Conservation (phyloP, 2,888 invertebrate genomes). For the Drosophila anomalata region DNA sequence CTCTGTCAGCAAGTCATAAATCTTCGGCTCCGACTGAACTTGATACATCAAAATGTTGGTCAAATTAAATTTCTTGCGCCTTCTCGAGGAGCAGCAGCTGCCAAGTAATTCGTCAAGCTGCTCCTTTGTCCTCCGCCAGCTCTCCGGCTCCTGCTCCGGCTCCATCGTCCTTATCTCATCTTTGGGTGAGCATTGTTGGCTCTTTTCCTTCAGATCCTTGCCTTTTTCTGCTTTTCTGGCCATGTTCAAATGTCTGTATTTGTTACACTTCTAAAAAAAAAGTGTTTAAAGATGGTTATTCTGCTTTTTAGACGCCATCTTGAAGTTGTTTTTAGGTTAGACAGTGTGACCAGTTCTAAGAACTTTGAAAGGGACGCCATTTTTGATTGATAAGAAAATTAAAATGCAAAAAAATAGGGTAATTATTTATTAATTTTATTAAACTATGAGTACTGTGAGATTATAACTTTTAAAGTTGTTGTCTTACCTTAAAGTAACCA, state of each 20-base stretch:
- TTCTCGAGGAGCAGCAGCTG: slow-evolving; percentile 34
- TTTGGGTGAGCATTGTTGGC: slow-evolving; percentile 45
- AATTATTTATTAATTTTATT: too few species aligned
- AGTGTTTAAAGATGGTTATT: neutral
- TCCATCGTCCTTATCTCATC: slow-evolving; percentile 11
- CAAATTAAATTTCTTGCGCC: slow-evolving; percentile 65
- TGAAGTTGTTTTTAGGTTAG: neutral
- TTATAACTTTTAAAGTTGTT: too few species aligned
- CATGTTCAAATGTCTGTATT: slow-evolving; percentile 2
- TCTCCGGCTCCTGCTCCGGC: neutral
- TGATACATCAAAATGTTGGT: slow-evolving; percentile 57
- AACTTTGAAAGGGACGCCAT: neutral
- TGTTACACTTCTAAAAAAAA: neutral
- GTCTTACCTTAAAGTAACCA: too few species aligned
- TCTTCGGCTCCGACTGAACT: slow-evolving; percentile 39
- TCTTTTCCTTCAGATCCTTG: slow-evolving; percentile 1
- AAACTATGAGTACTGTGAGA: too few species aligned
- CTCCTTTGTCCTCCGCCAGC: slow-evolving; percentile 46
- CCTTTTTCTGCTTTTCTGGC: slow-evolving; percentile 1
- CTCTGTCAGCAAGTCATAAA: slow-evolving; percentile 55
- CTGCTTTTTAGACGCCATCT: neutral
- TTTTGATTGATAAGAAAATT: too few species aligned
- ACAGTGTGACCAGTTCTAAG: neutral
- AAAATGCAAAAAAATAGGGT: too few species aligned
- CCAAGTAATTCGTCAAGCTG: slow-evolving; percentile 77